Conservation (phyloP, 2,888 invertebrate genomes). For the Lysandra bellargus region DNA sequence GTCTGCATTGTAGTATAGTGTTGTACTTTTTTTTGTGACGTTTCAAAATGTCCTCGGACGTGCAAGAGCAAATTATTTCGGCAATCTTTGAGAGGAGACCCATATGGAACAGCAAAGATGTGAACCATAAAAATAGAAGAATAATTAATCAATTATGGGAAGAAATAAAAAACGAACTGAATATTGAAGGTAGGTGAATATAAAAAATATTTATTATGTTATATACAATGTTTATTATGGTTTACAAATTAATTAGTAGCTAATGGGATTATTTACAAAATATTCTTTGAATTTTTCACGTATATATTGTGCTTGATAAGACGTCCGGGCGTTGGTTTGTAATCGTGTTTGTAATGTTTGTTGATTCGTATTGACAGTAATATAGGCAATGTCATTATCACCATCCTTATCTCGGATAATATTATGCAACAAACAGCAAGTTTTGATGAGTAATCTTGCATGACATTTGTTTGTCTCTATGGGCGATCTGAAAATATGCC, state of each 20-base stretch:
- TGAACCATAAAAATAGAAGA: constrained; percentile 42
- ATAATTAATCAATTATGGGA: constrained; percentile 39
- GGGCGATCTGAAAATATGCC: constrained; percentile 38
- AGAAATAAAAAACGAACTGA: constrained; percentile 39
- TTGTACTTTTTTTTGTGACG: too few species aligned
- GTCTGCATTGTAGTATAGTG: too few species aligned
- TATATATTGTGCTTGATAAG: constrained; percentile 38
- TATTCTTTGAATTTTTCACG: constrained; percentile 39
- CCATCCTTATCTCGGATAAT: constrained; percentile 40
- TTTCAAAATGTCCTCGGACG: too few species aligned
- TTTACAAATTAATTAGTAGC: constrained; percentile 10
- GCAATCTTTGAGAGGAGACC: constrained; percentile 39
- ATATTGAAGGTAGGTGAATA: constrained; percentile 38
- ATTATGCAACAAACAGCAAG: constrained; percentile 37
- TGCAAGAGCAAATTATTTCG: constrained; percentile 33
- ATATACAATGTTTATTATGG: constrained; percentile 11
- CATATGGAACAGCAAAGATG: constrained; percentile 40
- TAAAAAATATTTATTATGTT: constrained; percentile 38
- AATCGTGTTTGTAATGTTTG: constrained; percentile 34
- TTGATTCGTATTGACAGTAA: constrained; percentile 36
- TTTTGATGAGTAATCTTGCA: constrained; percentile 37
- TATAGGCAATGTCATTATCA: constrained; percentile 38
- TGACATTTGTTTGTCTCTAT: constrained; percentile 43
- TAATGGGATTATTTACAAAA: constrained; percentile 40
- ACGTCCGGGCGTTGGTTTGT: constrained; percentile 38